A percentile compares a stretch with the other conserved stretches of the same genome.
These are phyloP conservation scores for Trichoplusia ni DNA, from an alignment of 1,140 invertebrate genomes.

Conservation along the genomic window DNA sequence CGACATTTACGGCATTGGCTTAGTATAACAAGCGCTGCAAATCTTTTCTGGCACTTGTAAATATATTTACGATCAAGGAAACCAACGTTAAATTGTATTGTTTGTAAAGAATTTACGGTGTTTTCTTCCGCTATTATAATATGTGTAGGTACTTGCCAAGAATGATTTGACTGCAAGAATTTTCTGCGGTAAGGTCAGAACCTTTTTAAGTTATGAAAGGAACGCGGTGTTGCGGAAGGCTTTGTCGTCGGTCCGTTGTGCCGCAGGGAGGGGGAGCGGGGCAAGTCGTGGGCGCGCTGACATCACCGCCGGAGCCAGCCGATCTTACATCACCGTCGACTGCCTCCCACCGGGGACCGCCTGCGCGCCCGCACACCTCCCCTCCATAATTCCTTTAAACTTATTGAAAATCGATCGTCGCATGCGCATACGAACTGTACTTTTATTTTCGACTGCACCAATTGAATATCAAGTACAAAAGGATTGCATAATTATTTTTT, in stretches of 20 bases:
- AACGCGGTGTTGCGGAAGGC: constrained; percentile 26
- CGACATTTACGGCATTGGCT: constrained; percentile 50
- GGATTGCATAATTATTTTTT: not conserved
- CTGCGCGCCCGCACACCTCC: constrained; percentile 38
- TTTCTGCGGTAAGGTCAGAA: not conserved
- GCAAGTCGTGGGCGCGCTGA: constrained; percentile 68
- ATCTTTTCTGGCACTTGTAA: not conserved
- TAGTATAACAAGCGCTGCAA: constrained; percentile 22
- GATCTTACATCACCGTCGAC: constrained; percentile 71
- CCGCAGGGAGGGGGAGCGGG: constrained; percentile 54
- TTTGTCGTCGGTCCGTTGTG: constrained; percentile 21
- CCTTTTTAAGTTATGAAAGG: constrained; percentile 17
- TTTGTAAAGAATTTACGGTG: not conserved
- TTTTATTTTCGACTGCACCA: too few species aligned
- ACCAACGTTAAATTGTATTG: too few species aligned
- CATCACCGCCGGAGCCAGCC: constrained; percentile 73
- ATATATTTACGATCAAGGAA: too few species aligned
- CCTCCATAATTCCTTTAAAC: constrained; percentile 1
- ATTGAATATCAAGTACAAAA: too few species aligned
- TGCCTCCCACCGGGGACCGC: constrained; percentile 55
- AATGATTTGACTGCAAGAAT: too few species aligned
- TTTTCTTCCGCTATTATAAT: not conserved
- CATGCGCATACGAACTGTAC: constrained; percentile 22
- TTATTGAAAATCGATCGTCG: constrained; percentile 39
- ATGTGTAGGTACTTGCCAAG: too few species aligned